Evolutionary conservation across 2,797 vertebrate genomes (phyloP), one percentile per base, ranked within the genome.

Genomic region (Enteromius unitaeniatus): DNA sequence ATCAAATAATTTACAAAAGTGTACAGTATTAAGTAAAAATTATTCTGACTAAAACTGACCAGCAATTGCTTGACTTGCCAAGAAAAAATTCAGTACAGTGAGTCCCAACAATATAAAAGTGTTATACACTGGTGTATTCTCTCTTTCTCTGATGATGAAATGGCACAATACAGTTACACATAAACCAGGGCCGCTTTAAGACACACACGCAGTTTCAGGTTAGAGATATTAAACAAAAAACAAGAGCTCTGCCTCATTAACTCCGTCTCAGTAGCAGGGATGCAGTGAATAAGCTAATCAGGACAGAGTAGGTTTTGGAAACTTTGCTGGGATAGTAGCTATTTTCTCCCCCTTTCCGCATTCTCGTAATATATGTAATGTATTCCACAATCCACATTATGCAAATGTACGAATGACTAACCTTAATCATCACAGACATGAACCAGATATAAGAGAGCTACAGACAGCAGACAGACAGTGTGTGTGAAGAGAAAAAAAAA

Each of bases 391-490:
- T 64, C 28, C 3, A 6, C 47, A 53, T 53, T 74, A 74, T 55
- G 72, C 13, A 55, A 55, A 75, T 37, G 49, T 15, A 37, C 1
- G 1, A 75, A 55, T 7, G 28, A 37, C 28, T 55, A 55, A 75
- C 72, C 72, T 55, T 75, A 75, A 75, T 75, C 28, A 55, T 55
- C 7, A n/a, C 19, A 55, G 28, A 6, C 6, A 55, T 75, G 49
- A 74, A 37, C 72, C 6, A 55, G 28, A 75, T 75, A 37, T 75
- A 8, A 14, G 6, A n/a, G 19, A 31, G 26, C 69, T 47, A 15
- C 42, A 74, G 72, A 74, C 21, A 53, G 21, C 26, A 53, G 8
- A 74, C 6, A 73, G 45, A 58, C 55, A 60, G 55, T 26, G 55
- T 23, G n/a, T 60, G 55, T 10, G 21, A 73, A 73, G 14, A 70